Evolutionary conservation across 2,113 vertebrate species (phyloP).

Genomic region (Clarias magur): DNA sequence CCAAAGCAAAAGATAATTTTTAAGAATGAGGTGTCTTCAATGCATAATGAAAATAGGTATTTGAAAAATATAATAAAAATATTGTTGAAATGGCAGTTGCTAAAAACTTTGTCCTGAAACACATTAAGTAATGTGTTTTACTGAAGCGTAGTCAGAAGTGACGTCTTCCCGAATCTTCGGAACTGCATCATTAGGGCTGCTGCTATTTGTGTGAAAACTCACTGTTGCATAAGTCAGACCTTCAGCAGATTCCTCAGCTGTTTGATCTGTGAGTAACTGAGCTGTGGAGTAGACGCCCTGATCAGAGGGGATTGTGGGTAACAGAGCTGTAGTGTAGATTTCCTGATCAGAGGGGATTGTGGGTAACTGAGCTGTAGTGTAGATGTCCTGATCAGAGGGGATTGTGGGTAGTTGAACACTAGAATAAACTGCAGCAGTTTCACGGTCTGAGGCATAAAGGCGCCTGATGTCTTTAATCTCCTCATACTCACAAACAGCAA

Average conservation of each 20-base stretch:
- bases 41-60: too few species aligned
- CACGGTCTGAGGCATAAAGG: constrained; percentile 60
- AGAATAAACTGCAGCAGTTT: constrained; percentile 43
- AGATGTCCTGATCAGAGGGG: neutral
- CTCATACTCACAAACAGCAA: neutral
- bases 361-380: neutral
- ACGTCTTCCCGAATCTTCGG: neutral
- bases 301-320: neutral
- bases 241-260: neutral
- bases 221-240: constrained; percentile 7
- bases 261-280: too few species aligned
- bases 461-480: neutral
- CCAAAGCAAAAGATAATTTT: too few species aligned
- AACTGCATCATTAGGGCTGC: neutral
- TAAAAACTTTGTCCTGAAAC: too few species aligned
- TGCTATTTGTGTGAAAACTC: neutral
- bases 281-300: too few species aligned
- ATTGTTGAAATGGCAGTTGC: too few species aligned
- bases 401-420: neutral
- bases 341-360: neutral
- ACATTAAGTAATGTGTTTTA: too few species aligned
- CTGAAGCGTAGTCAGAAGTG: neutral
- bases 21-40: too few species aligned
- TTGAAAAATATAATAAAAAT: too few species aligned
- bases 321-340: neutral